Base-by-base conservation (phyloP, 2,797 vertebrate genomes). In the Lycodopsis pacificus region DNA sequence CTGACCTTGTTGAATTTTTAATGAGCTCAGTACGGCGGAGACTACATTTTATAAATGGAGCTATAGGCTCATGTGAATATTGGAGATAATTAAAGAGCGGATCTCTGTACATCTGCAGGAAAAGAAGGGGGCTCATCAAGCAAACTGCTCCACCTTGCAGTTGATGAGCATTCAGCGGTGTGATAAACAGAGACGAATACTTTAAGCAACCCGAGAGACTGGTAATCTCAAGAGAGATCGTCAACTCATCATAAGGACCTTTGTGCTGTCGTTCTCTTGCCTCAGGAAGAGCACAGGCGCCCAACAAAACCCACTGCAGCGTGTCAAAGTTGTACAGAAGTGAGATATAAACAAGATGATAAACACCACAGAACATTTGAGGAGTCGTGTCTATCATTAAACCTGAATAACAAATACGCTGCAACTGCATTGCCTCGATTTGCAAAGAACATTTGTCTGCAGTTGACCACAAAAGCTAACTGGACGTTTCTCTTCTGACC, bases 1-100 rank as follows among this genome's bases (percentile, higher is more conserved):
- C 92, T 95, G 94, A 95, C 95, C 95, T 94, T 93, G 92, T 86
- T 95, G 72, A 95, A 96, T 95, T 94, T 94, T 96, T 96, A 93
- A 96, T 95, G 92, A 95, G 93, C 92, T 92, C 86, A 78, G 88
- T 90, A 88, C 75, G 80, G 90, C 77, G 84, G 89, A 87, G 90
- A 89, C 88, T 83, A 82, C 86, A 88, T 93, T 88, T 94, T 89
- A 94, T 93, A 94, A 95, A 94, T 92, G 90, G 90, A 88, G 82
- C 91, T 86, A 88, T 84, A 88, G 78, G 84, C 89, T 92, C 83
- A 32, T 90, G 90, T 88, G 93, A 95, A 92, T 93, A 83, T 86
- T 83, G 85, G 80, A 89, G 89, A 92, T 93, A 93, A 94, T 94
- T 93, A 94, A 90, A 86, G 83, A 88, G 86, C 58, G 79, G 80